Evolutionary conservation across 2,113 vertebrate species (phyloP).

Genomic region (Brachypteracias leptosomus): DNA sequence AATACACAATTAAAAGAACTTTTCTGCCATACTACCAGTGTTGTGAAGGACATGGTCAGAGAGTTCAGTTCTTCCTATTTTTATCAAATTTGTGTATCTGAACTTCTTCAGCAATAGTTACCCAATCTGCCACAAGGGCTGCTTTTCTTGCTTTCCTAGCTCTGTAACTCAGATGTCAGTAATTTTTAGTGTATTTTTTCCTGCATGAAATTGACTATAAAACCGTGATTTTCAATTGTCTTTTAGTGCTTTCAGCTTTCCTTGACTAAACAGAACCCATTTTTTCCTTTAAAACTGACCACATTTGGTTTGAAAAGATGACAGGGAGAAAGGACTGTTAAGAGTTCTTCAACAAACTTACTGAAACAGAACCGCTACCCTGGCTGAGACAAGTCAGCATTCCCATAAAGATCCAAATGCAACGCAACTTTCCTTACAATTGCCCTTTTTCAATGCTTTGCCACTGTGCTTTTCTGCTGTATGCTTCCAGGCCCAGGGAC

Average conservation of each 20-base stretch:
- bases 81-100: neutral
- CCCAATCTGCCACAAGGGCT: neutral
- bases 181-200: neutral
- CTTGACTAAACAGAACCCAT: fast-evolving
- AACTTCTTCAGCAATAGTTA: neutral
- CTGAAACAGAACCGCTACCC: neutral
- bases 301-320: neutral
- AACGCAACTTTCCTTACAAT: neutral
- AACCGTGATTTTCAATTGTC: neutral
- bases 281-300: neutral
- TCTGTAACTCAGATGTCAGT: neutral
- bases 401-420: neutral
- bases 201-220: neutral
- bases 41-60: neutral
- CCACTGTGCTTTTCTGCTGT: neutral
- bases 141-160: neutral
- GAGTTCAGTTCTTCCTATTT: neutral
- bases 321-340: neutral
- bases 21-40: neutral
- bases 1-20: neutral
- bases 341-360: neutral
- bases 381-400: neutral
- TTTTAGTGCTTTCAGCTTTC: neutral
- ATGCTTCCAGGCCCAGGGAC: neutral
- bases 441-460: neutral